Conservation (phyloP, 1,140 invertebrate genomes). For the Drosophila azteca region DNA sequence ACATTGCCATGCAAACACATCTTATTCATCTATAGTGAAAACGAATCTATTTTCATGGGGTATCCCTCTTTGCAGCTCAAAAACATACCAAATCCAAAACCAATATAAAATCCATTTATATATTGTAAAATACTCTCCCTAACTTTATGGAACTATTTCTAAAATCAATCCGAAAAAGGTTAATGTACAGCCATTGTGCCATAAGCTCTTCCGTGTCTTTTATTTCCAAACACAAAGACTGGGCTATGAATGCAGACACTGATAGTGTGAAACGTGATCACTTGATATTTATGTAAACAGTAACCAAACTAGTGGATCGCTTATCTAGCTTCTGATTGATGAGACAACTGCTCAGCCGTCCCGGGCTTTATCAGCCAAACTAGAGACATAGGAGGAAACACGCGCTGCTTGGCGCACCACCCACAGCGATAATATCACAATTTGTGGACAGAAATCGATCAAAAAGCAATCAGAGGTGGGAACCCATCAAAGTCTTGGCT, state of each 20-base stretch:
- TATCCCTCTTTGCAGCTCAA: not conserved
- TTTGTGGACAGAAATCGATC: conserved; percentile 55
- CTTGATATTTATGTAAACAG: conserved; percentile 40
- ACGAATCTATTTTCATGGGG: not conserved
- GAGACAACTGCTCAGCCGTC: conserved; percentile 18
- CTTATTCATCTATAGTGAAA: no score
- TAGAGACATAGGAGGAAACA: conserved; percentile 26
- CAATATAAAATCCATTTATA: no score
- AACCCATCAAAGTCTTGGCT: conserved; percentile 7
- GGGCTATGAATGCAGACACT: conserved; percentile 37
- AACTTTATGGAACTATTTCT: no score
- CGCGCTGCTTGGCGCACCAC: conserved; percentile 27
- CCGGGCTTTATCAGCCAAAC: conserved; percentile 25
- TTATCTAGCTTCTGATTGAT: conserved; percentile 43
- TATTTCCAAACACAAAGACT: conserved; percentile 11
- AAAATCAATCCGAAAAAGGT: no score
- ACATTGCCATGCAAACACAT: no score
- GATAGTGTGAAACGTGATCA: conserved; percentile 48
- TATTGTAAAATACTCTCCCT: no score
- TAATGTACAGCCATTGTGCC: no score
- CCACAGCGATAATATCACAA: conserved; percentile 37
- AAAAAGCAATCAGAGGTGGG: conserved; percentile 60
- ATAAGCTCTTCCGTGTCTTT: not conserved
- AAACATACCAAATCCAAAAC: no score
- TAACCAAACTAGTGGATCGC: conserved; percentile 2